Conservation (phyloP, 2,113 vertebrate genomes). For the Mystacornis crossleyi region DNA sequence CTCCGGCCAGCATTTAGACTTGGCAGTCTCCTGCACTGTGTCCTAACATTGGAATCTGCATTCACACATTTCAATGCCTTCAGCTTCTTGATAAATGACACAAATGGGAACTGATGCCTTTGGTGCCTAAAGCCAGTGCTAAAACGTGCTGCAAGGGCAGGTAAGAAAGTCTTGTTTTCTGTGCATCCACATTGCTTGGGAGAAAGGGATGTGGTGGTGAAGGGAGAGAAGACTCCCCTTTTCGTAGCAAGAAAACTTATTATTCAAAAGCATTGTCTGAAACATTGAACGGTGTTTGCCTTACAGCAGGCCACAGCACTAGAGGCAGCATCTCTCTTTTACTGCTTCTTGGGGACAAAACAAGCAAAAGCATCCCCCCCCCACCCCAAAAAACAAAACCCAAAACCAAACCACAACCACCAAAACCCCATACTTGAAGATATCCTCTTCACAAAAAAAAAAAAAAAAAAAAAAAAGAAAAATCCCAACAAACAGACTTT, state of each 20-base stretch:
- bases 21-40: not conserved
- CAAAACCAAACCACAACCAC: too few relatives aligned
- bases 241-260: not conserved
- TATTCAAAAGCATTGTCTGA: not conserved
- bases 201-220: not conserved
- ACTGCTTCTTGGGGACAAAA: not conserved
- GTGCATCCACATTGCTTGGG: not conserved
- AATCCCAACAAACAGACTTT: too few relatives aligned
- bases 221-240: not conserved
- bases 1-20: not conserved
- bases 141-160: not conserved
- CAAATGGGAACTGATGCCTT: not conserved
- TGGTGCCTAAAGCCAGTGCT: not conserved
- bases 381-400: not conserved
- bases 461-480: too few relatives aligned
- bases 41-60: not conserved
- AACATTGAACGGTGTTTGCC: accelerated
- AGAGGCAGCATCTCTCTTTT: not conserved
- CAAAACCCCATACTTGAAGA: not conserved
- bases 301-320: not conserved
- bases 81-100: not conserved
- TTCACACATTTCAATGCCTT: not conserved
- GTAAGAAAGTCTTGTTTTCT: not conserved
- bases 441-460: not conserved
- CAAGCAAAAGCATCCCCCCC: not conserved